Conservation (phyloP, 2,888 invertebrate genomes). For the Druceiella hillmani region DNA sequence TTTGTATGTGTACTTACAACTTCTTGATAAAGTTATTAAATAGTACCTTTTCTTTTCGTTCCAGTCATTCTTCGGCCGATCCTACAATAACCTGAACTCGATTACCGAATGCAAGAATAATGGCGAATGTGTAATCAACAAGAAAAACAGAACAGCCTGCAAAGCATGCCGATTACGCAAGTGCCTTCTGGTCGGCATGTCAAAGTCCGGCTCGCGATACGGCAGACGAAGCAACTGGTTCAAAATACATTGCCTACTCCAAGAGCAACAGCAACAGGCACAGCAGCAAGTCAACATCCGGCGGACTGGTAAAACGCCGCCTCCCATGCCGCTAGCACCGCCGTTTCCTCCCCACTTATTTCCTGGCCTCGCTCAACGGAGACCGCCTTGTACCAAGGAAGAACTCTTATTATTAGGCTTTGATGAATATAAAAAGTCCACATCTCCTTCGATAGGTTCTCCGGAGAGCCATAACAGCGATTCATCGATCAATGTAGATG, state of each 20-base stretch:
- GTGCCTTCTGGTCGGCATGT: conserved; percentile 86
- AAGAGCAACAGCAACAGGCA: conserved; percentile 70
- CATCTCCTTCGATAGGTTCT: conserved; percentile 70
- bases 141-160: conserved; percentile 88
- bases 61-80: conserved; percentile 89
- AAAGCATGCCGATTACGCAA: conserved; percentile 85
- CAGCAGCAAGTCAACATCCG: conserved; percentile 52
- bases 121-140: conserved; percentile 85
- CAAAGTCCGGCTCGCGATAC: conserved; percentile 85
- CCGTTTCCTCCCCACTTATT: conserved; percentile 50
- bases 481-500: conserved; percentile 68
- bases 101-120: conserved; percentile 92
- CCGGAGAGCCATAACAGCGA: conserved; percentile 82
- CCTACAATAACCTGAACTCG: conserved; percentile 84
- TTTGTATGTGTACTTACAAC: neutral
- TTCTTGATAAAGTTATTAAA: neutral
- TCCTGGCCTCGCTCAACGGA: conserved; percentile 52
- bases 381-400: conserved; percentile 57
- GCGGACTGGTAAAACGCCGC: conserved; percentile 44
- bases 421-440: conserved; percentile 67
- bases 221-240: conserved; percentile 91
- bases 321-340: conserved; percentile 41
- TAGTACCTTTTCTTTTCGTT: conserved; percentile 45
- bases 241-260: conserved; percentile 85
- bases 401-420: conserved; percentile 64